Evolutionary conservation across 2,888 invertebrate species (phyloP).

Genomic region (Meliscaeva auricollis): DNA sequence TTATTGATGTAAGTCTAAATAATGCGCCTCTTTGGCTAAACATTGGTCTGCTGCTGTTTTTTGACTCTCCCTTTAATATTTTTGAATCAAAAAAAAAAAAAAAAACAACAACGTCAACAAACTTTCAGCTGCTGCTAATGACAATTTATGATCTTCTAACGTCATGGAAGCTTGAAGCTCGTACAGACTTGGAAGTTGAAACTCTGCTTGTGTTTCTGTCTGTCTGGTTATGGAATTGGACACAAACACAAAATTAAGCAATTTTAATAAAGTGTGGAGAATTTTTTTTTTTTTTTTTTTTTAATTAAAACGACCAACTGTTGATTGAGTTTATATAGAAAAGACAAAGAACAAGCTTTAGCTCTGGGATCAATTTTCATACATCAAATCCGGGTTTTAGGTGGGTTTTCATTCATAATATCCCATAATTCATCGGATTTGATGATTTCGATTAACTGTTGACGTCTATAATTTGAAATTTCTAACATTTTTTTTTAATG

Average conservation of each 20-base stretch:
- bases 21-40: slow-evolving; percentile 59
- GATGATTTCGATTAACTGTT: slow-evolving; percentile 54
- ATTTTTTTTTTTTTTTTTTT: slow-evolving; percentile 37
- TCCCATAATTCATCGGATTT: slow-evolving; percentile 66
- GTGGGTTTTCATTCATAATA: slow-evolving; percentile 65
- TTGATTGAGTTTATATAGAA: not conserved
- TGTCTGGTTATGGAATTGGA: slow-evolving; percentile 29
- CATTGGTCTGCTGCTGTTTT: slow-evolving; percentile 26
- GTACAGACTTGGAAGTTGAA: too few relatives aligned
- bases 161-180: slow-evolving; percentile 2
- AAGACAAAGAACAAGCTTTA: slow-evolving; percentile 36
- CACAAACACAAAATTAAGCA: slow-evolving; percentile 64
- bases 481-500: slow-evolving; percentile 22
- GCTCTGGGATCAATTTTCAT: slow-evolving; percentile 34
- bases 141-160: slow-evolving; percentile 61
- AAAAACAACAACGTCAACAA: too few relatives aligned
- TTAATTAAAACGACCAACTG: slow-evolving; percentile 54
- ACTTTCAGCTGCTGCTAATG: slow-evolving; percentile 58
- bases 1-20: slow-evolving; percentile 51
- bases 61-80: not conserved
- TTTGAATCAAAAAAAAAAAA: slow-evolving; percentile 5
- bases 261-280: slow-evolving; percentile 63
- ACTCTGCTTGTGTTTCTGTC: not conserved
- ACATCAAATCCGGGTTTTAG: slow-evolving; percentile 43
- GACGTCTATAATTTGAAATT: slow-evolving; percentile 53